phyloP scores from a whole-genome alignment of 2,888 invertebrate species.

The Heliconius sara region DNA sequence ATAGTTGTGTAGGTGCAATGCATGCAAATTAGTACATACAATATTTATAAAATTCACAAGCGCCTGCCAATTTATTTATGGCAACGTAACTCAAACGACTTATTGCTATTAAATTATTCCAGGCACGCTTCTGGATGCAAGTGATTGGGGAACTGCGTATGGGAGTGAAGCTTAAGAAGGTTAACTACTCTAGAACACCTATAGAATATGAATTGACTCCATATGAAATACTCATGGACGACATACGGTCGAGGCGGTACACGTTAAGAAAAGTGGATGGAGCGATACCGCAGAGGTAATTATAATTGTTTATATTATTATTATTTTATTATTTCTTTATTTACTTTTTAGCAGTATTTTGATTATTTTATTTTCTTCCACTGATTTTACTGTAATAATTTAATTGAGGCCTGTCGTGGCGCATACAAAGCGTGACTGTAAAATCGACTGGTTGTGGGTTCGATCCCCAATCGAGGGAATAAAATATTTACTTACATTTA shows the following conservation, averaged over 20 bases:
- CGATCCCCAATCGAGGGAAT: too few species aligned
- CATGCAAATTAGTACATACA: conserved; percentile 24
- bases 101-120: conserved; percentile 58
- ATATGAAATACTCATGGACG: conserved; percentile 98
- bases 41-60: conserved; percentile 29
- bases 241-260: conserved; percentile 95
- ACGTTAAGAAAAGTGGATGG: conserved; percentile 95
- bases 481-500: too few species aligned
- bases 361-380: too few species aligned
- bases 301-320: neutral
- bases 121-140: conserved; percentile 98
- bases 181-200: conserved; percentile 89
- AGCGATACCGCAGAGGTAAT: conserved; percentile 87
- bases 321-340: too few species aligned
- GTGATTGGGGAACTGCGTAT: conserved; percentile 95
- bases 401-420: too few species aligned
- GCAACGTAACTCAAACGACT: conserved; percentile 53
- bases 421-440: too few species aligned
- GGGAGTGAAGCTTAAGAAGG: conserved; percentile 96
- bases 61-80: conserved; percentile 55
- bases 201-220: conserved; percentile 97
- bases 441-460: too few species aligned
- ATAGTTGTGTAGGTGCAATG: conserved; percentile 11
- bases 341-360: too few species aligned
- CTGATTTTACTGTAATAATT: too few species aligned